These are phyloP conservation scores for Cladopsammia gracilis DNA, from an alignment of 64 coral and sea anemone species.

Conservation along the genomic window DNA sequence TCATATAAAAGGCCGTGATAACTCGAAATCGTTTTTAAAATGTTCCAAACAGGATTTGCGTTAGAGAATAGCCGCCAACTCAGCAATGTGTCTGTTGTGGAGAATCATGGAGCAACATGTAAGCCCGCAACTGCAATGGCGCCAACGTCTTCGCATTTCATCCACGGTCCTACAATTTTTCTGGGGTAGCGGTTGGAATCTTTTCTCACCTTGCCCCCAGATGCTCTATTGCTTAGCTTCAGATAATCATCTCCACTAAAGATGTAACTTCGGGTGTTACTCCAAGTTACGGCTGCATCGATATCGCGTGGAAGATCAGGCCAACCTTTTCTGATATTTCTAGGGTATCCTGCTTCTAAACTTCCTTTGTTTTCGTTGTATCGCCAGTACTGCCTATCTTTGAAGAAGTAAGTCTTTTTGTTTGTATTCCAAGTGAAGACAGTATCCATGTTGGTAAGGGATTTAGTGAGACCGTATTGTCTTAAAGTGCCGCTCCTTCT, in stretches of 20 bases:
- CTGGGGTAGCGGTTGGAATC: background rate
- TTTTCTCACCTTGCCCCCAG: background rate
- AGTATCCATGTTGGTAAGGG: constrained; percentile 70
- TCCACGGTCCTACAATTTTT: background rate
- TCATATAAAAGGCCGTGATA: too few relatives aligned
- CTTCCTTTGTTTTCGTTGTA: background rate
- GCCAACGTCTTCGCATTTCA: background rate
- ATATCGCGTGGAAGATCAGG: constrained; percentile 22
- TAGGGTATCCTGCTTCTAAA: constrained; percentile 71
- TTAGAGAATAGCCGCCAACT: too few relatives aligned
- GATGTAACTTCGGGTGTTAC: constrained; percentile 63
- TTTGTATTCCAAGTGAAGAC: constrained; percentile 73
- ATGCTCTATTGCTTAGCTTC: background rate
- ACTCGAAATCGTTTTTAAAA: too few relatives aligned
- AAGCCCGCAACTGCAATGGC: background rate
- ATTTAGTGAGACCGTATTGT: background rate
- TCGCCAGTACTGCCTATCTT: constrained; percentile 80
- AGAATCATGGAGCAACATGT: background rate
- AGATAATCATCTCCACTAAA: constrained; percentile 58
- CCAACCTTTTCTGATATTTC: constrained; percentile 44
- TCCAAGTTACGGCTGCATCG: constrained; percentile 79
- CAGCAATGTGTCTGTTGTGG: too few relatives aligned
- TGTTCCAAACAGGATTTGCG: too few relatives aligned
- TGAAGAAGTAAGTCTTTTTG: constrained; percentile 80
- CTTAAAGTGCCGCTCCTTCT: background rate